phyloP scores from a whole-genome alignment of 2,113 vertebrate species.

The Ranitomeya variabilis region DNA sequence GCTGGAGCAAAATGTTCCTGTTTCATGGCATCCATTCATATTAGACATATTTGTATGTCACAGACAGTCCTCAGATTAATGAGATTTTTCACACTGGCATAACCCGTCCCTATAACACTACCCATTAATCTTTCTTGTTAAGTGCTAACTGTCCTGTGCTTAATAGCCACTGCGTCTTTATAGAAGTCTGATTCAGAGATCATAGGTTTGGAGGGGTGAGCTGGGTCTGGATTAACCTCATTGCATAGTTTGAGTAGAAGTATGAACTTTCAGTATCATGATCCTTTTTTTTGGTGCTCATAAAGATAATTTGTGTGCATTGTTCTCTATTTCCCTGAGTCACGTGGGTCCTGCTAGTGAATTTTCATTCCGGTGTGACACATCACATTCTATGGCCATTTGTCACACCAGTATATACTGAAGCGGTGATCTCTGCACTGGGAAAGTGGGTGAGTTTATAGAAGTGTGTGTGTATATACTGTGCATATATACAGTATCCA shows the following conservation, averaged over 20 bases:
- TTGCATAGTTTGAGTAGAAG: background rate
- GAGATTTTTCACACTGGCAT: background rate
- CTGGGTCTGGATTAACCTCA: background rate
- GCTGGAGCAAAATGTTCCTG: background rate
- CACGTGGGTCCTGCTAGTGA: background rate
- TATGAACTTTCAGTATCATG: background rate
- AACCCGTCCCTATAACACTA: background rate
- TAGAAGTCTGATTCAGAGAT: background rate
- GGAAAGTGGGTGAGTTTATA: background rate
- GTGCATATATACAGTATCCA: no score
- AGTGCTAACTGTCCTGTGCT: background rate
- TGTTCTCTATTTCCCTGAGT: background rate
- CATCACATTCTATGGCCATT: conserved; percentile 7
- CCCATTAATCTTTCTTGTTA: background rate
- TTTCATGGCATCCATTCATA: background rate
- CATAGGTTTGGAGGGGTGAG: background rate
- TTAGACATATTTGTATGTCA: background rate
- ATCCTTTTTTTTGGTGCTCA: background rate
- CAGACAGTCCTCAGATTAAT: background rate
- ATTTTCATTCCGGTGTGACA: conserved; percentile 15
- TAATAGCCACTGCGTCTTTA: background rate
- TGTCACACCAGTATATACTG: background rate
- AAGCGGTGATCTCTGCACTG: background rate
- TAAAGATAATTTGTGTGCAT: background rate
- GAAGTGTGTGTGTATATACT: no score